phyloP scores from a whole-genome alignment of 2,113 vertebrate species.

The Urocolius indicus region DNA sequence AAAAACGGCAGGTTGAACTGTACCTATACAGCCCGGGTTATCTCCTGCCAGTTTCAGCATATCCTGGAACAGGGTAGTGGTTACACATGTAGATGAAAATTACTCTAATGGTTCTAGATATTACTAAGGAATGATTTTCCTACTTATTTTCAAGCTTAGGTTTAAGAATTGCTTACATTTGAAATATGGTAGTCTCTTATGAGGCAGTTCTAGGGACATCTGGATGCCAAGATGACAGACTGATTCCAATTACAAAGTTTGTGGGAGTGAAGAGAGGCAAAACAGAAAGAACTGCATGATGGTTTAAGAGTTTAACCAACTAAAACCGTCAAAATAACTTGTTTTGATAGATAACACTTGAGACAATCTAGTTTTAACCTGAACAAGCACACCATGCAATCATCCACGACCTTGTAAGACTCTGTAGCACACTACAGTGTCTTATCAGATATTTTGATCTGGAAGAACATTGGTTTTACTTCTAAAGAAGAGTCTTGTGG shows the following conservation, averaged over 20 bases:
- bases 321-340: not conserved
- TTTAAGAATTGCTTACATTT: not conserved
- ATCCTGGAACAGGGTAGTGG: not conserved
- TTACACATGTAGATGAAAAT: not conserved
- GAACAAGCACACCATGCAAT: not conserved
- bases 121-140: not conserved
- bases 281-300: not conserved
- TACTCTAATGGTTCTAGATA: not conserved
- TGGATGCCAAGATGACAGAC: not conserved
- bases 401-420: not conserved
- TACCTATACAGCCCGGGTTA: not conserved
- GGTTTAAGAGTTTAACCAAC: not conserved
- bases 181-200: not conserved
- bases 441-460: not conserved
- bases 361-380: not conserved
- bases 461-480: not conserved
- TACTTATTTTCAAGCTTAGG: not conserved
- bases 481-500: not conserved
- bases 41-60: not conserved
- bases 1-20: not conserved
- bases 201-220: not conserved
- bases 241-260: not conserved
- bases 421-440: not conserved
- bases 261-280: not conserved
- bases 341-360: not conserved